Conservation (phyloP, 2,797 vertebrate genomes). For the Lepilemur ruficaudatus region DNA sequence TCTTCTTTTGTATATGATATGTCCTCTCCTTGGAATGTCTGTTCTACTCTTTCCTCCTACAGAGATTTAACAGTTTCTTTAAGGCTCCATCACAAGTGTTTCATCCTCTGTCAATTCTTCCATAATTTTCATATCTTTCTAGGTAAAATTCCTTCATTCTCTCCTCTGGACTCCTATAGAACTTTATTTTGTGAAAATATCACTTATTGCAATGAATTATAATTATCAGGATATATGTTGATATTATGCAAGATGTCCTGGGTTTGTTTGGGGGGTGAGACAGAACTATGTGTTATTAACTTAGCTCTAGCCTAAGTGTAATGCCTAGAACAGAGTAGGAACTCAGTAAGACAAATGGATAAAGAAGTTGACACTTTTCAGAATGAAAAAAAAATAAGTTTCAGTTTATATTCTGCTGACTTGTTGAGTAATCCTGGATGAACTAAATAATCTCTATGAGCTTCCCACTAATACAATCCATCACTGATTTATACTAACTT, state of each 20-base stretch:
- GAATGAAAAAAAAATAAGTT: slow-evolving; percentile 22
- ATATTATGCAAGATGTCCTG: not conserved
- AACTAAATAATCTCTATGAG: not conserved
- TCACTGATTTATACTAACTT: not conserved
- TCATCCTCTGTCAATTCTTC: not conserved
- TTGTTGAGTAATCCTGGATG: not conserved
- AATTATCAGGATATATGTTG: not conserved
- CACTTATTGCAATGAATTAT: not conserved
- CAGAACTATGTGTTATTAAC: not conserved
- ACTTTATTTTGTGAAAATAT: not conserved
- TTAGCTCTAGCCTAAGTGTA: not conserved
- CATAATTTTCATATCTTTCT: not conserved
- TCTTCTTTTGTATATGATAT: not conserved
- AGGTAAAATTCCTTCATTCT: not conserved
- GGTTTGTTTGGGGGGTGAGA: not conserved
- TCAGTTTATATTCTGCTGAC: not conserved
- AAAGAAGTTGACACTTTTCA: not conserved
- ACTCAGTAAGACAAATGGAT: not conserved
- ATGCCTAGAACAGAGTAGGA: not conserved
- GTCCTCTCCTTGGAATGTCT: not conserved
- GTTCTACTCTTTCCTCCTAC: not conserved
- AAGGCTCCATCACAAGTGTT: not conserved
- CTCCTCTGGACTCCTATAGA: not conserved
- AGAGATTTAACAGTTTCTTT: not conserved
- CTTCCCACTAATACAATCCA: not conserved